phyloP scores from a whole-genome alignment of 2,888 invertebrate genomes.

The Epinotia nisella region DNA sequence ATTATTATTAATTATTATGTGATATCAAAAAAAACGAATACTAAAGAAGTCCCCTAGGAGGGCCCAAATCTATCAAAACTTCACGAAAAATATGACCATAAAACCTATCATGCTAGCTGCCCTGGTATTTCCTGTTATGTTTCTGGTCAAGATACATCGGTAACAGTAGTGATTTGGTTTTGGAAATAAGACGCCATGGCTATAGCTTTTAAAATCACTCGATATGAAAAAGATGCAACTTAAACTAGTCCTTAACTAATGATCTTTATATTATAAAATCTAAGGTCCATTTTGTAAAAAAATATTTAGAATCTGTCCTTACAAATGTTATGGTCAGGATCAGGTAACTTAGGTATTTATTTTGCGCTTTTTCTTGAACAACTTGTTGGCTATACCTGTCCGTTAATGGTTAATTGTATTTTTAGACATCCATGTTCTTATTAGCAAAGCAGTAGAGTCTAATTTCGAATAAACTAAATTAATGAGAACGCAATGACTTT shows the following conservation, averaged over 20 bases:
- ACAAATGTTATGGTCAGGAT: not conserved
- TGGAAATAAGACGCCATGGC: conserved; percentile 21
- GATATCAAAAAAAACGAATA: too few relatives aligned
- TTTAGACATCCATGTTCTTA: not conserved
- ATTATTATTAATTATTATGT: too few relatives aligned
- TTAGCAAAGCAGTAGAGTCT: not conserved
- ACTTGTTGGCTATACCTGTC: conserved; percentile 7
- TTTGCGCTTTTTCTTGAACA: conserved; percentile 6
- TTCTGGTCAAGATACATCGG: conserved; percentile 19
- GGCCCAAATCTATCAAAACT: too few relatives aligned
- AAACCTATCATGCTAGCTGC: too few relatives aligned
- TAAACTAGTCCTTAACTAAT: not conserved
- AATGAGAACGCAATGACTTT: not conserved
- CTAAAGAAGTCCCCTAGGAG: too few relatives aligned
- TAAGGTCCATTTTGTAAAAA: not conserved
- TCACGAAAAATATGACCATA: too few relatives aligned
- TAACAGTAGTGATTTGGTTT: conserved; percentile 27
- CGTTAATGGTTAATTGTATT: not conserved
- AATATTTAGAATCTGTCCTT: not conserved
- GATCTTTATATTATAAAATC: not conserved
- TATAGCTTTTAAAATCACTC: conserved; percentile 30
- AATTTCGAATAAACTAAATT: not conserved
- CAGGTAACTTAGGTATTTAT: conserved; percentile 10
- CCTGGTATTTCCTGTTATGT: not conserved
- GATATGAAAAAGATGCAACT: not conserved